Evolutionary conservation across 92 coral and sea anemone species (phyloP).

Genomic region (Montipora capitata): DNA sequence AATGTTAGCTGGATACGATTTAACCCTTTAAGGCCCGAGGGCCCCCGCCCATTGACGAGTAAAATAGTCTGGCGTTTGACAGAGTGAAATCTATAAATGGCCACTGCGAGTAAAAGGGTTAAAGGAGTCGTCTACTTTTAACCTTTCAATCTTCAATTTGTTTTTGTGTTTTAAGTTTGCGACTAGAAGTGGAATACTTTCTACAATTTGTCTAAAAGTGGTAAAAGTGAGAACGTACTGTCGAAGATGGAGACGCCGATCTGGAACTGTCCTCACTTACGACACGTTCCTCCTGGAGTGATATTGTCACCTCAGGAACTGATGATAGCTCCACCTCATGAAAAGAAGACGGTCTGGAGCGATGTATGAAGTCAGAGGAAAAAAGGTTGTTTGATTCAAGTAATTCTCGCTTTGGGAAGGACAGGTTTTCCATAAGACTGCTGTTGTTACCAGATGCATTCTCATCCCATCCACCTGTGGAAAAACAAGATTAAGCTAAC

Average conservation of each 20-base stretch:
- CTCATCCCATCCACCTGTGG: slow-evolving; percentile 33
- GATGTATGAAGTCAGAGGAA: slow-evolving; percentile 55
- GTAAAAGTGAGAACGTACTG: slow-evolving; percentile 30
- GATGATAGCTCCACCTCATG: slow-evolving; percentile 79
- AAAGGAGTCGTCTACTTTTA: no score
- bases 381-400: slow-evolving; percentile 71
- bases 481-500: neutral
- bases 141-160: no score
- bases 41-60: no score
- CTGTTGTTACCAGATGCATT: neutral
- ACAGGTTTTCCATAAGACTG: neutral
- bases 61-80: no score
- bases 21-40: no score
- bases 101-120: no score
- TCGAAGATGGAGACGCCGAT: slow-evolving; percentile 66
- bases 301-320: slow-evolving; percentile 80
- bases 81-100: no score
- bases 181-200: no score
- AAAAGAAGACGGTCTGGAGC: slow-evolving; percentile 78
- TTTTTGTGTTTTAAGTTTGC: no score
- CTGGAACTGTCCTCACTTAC: slow-evolving; percentile 49
- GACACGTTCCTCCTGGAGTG: slow-evolving; percentile 59
- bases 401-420: slow-evolving; percentile 67
- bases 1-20: no score
- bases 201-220: neutral